A percentile compares a stretch with the other conserved stretches of the same genome.
Evolutionary conservation across 2,888 invertebrate species (phyloP).

Genomic region (Nebria brevicollis): DNA sequence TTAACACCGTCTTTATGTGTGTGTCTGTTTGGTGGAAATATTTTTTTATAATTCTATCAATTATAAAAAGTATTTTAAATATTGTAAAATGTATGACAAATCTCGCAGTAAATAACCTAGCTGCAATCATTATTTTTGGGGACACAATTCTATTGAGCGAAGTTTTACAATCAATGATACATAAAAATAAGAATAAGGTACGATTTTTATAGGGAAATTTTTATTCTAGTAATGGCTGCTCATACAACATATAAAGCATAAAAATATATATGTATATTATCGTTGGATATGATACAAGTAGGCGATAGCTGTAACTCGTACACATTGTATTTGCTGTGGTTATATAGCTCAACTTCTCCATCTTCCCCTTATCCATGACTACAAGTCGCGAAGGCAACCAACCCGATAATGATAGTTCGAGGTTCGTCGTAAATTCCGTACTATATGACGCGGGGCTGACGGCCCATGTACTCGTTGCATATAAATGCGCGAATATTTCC

Average conservation of each 20-base stretch:
- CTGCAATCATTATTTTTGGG: no score
- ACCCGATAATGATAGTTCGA: constrained; percentile 33
- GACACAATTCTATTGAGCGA: no score
- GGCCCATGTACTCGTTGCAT: constrained; percentile 9
- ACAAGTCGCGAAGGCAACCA: not conserved
- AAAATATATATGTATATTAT: not conserved
- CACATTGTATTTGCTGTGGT: not conserved
- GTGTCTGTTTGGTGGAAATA: no score
- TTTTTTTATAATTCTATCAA: no score
- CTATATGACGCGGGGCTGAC: constrained; percentile 36
- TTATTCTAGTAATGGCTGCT: no score
- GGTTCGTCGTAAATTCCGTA: constrained; percentile 32
- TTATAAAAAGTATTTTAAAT: no score
- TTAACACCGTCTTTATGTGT: no score
- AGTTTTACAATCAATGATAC: no score
- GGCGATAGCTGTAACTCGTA: constrained; percentile 11
- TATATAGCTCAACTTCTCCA: constrained; percentile 9
- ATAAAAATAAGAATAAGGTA: no score
- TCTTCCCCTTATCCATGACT: not conserved
- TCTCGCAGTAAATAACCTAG: no score
- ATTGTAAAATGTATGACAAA: no score
- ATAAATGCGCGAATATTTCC: constrained; percentile 39
- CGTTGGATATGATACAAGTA: not conserved
- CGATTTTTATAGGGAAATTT: no score
- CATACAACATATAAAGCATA: not conserved